Percentiles rank a stretch among this genome's conserved stretches.
phyloP scores from a whole-genome alignment of 2,888 invertebrate species.

The Lithophane leautieri region DNA sequence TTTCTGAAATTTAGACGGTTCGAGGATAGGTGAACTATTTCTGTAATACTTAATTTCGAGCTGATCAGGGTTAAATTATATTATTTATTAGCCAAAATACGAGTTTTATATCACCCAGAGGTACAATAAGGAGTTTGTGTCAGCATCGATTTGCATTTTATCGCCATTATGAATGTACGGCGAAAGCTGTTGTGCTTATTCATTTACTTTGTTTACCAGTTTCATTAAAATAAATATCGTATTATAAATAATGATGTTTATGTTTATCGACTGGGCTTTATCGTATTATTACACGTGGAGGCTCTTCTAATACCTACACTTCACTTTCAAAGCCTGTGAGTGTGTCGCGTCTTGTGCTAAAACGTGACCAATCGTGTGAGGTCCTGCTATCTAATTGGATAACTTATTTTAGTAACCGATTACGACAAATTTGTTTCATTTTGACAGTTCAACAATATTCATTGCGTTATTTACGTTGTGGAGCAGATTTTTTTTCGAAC shows the following conservation, averaged over 20 bases:
- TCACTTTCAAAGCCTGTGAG: not conserved
- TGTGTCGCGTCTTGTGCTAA: not conserved
- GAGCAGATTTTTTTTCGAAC: no score
- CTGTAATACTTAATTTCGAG: not conserved
- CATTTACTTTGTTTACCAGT: not conserved
- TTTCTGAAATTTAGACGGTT: constrained; percentile 75
- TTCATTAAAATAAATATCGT: not conserved
- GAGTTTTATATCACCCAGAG: not conserved
- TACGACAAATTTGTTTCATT: no score
- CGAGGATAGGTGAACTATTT: not conserved
- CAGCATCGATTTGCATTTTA: not conserved
- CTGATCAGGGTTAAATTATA: not conserved
- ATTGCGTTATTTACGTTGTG: no score
- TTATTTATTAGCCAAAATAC: not conserved
- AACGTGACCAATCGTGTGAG: not conserved
- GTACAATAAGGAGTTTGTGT: no score
- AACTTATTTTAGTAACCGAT: no score
- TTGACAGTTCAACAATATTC: no score
- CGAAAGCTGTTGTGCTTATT: not conserved
- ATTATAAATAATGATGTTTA: not conserved
- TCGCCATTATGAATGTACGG: no score
- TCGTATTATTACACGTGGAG: not conserved
- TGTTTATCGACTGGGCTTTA: not conserved
- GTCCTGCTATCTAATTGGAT: no score
- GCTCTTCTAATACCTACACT: not conserved